These are phyloP conservation scores for Clunio marinus DNA, from an alignment of 2,888 invertebrate genomes.

Conservation along the genomic window DNA sequence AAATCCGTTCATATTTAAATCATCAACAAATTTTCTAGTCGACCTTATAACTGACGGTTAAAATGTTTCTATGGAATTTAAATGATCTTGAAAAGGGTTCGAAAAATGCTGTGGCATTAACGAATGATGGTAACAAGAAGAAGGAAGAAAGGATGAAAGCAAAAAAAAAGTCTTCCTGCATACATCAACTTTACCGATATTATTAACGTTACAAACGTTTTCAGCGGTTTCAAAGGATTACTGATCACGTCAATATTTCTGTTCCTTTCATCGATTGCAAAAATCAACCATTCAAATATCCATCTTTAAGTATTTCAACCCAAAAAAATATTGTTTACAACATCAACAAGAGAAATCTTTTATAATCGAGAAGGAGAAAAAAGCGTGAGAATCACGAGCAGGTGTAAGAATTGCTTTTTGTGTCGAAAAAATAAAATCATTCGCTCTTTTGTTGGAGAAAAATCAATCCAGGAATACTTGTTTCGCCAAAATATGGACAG, in stretches of 20 bases:
- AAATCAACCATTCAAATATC: not conserved
- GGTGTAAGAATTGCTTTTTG: slow-evolving; percentile 20
- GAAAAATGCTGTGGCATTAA: too few species aligned
- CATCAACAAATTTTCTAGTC: too few species aligned
- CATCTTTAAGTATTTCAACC: too few species aligned
- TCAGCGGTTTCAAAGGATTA: slow-evolving; percentile 32
- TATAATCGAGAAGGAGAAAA: too few species aligned
- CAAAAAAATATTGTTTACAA: slow-evolving; percentile 35
- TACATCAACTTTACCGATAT: slow-evolving; percentile 10
- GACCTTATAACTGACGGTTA: too few species aligned
- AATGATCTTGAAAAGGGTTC: not conserved
- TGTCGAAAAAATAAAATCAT: slow-evolving; percentile 4
- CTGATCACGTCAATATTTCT: not conserved
- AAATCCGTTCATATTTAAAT: too few species aligned
- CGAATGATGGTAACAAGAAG: too few species aligned
- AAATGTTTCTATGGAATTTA: too few species aligned
- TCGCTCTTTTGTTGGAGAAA: slow-evolving; percentile 18
- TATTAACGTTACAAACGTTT: slow-evolving; percentile 5
- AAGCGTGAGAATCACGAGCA: slow-evolving; percentile 39
- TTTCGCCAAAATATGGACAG: slow-evolving; percentile 33
- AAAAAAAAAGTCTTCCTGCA: slow-evolving; percentile 3
- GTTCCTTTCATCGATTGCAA: slow-evolving; percentile 16
- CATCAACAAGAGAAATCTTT: slow-evolving; percentile 35
- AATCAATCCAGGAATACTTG: slow-evolving; percentile 37
- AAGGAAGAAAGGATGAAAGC: not conserved